phyloP scores from a whole-genome alignment of 2,888 invertebrate species.

The Epicampocera succincta region DNA sequence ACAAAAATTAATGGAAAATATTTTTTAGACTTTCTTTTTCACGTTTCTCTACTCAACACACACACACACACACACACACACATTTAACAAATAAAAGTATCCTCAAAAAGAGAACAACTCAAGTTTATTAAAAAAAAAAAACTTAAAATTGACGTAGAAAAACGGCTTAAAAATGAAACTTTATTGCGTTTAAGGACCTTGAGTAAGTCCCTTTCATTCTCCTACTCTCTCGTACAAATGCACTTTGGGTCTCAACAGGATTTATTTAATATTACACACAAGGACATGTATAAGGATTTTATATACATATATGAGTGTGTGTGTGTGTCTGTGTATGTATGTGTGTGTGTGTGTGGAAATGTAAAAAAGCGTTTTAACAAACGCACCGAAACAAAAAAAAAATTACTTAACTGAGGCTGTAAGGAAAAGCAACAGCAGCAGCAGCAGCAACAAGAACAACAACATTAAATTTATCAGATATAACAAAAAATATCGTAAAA shows the following conservation, averaged over 20 bases:
- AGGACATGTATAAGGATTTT: not conserved
- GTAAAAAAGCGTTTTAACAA: slow-evolving; percentile 42
- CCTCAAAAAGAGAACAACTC: slow-evolving; percentile 19
- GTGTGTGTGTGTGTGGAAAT: not conserved
- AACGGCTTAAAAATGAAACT: slow-evolving; percentile 58
- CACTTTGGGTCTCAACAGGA: slow-evolving; percentile 8
- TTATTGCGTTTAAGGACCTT: slow-evolving; percentile 64
- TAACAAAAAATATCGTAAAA: slow-evolving; percentile 17
- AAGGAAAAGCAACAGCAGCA: not conserved
- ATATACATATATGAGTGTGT: no score
- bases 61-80: slow-evolving; percentile 12
- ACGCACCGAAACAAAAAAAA: slow-evolving; percentile 41
- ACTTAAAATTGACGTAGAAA: slow-evolving; percentile 48
- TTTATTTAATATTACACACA: slow-evolving; percentile 39
- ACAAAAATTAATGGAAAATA: slow-evolving; percentile 80
- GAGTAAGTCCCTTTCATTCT: slow-evolving; percentile 35
- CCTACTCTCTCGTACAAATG: not conserved
- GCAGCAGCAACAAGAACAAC: no score
- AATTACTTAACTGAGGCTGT: slow-evolving; percentile 30
- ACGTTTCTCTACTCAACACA: slow-evolving; percentile 6
- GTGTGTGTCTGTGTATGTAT: not conserved
- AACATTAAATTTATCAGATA: slow-evolving; percentile 29
- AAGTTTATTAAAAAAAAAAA: slow-evolving; percentile 8
- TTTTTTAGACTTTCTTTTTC: slow-evolving; percentile 68
- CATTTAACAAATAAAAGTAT: not conserved